Evolutionary conservation across 2,113 vertebrate species (phyloP), one percentile per base, ranked within the genome.

Genomic region (Sylvietta virens): DNA sequence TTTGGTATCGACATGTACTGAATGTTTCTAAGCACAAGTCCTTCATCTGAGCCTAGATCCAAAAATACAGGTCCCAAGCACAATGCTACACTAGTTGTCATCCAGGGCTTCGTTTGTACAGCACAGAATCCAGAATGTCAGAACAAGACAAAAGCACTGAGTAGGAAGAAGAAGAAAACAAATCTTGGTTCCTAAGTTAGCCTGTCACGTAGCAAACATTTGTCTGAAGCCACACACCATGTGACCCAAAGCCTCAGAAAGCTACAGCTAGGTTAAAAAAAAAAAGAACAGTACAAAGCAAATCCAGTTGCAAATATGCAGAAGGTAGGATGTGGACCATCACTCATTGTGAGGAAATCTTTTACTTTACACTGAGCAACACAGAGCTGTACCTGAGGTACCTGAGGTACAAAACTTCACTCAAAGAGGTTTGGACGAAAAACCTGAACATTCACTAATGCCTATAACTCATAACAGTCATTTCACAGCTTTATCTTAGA

Each of bases 81-180:
- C 54, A 86, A 44, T 39, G 57, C 42, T 77, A 65, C 28, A 40
- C 31, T 44, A n/a, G 33, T 6, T 92, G 57, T 58, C 42, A 70
- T 42, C 70, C 28, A 61, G 19, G 45, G 54, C 33, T 86, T 93
- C 56, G 60, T 86, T 35, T 31, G 39, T 57, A 47, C 21, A 31
- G 54, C 76, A 95, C 50, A 64, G 54, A 78, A 92, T 79, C 39
- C 33, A 80, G 1, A 27, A 79, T 24, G 33, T 39, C 76, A 92
- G 76, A 39, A 50, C 39, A 92, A 77, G 79, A 86, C 51, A 83
- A 88, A 92, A 86, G 35, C 23, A 86, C 30, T 37, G 62, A 88
- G 62, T 70, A 92, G 76, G 50, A 94, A 54, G 22, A 82, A 78
- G 30, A 44, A 12, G 50, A 82, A 92, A 90, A 76, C 58, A 90